Evolutionary conservation across 2,888 invertebrate genomes (phyloP), one percentile per base, ranked within the genome.

Genomic region (Stramonita haemastoma): DNA sequence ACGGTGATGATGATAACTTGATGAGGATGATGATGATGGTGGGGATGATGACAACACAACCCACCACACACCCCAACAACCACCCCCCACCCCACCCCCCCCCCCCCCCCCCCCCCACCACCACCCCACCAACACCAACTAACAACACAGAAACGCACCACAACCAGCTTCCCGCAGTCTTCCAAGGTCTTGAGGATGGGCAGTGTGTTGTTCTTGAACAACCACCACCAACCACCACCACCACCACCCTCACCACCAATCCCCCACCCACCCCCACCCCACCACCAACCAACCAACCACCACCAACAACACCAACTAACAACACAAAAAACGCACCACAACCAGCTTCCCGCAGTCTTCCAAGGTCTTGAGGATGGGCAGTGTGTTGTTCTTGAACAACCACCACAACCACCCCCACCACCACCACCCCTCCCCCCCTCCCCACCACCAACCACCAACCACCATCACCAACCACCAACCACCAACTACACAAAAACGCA

Each of bases 361-460:
- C 89, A 93, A 93, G 89, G 95, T 91, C 90, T 94, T 94, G 57
- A 95, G 91, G 26, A 95, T 92, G 15, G 95, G 95, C 46, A 96
- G 92, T 26, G 95, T 95, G 90, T 94, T 92, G 73, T 94, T 92
- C 91, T 95, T 95, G 92, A 94, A 95, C 92, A 93, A 94, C n/a
- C n/a, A n/a, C 4, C 70, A 1, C 70, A 8, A 22, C 1, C 70
- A 1, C 70, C 8, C 70, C 26, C 70, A 8, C 70, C 8, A 22
- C 26, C 22, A 8, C 70, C 8, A 19, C 26, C 70, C 26, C 70
- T 22, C 17, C 4, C 1, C 26, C 70, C 26, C 22, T 70, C 70
- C 26, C 70, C 26, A 1, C 26, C 22, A 26, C 70, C 19, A 19
- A 70, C 70, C 1, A 26, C 70, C 70, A 13, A 77, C 36, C 32